phyloP scores from a whole-genome alignment of 2,797 vertebrate species.

The Fistularia commersonii region DNA sequence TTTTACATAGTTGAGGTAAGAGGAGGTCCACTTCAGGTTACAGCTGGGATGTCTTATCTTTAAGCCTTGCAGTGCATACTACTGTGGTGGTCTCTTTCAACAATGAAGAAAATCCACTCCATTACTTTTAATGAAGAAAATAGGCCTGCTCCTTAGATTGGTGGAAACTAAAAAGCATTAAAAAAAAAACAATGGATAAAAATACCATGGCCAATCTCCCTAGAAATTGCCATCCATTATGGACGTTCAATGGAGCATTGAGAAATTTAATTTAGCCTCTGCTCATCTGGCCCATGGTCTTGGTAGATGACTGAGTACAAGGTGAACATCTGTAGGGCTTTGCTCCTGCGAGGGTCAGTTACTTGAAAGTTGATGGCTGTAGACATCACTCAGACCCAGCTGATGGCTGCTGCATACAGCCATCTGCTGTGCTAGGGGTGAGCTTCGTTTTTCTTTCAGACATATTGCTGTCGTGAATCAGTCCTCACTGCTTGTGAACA shows the following conservation, averaged over 20 bases:
- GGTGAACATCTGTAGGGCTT: conserved; percentile 65
- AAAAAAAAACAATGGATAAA: neutral
- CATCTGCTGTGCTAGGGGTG: conserved; percentile 75
- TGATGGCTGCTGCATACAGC: conserved; percentile 56
- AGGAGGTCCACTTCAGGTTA: conserved; percentile 50
- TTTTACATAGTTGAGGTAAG: conserved; percentile 32
- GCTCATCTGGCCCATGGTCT: conserved; percentile 53
- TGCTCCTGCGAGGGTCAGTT: conserved; percentile 45
- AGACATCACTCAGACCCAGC: conserved; percentile 65
- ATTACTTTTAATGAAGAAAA: conserved; percentile 2
- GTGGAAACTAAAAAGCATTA: neutral
- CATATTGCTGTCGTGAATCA: conserved; percentile 69
- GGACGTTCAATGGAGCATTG: conserved; percentile 50
- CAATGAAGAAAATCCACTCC: neutral
- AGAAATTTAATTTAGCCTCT: conserved; percentile 55
- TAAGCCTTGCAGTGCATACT: conserved; percentile 12
- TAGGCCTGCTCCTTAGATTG: neutral
- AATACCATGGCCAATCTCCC: conserved; percentile 8
- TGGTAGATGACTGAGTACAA: conserved; percentile 48
- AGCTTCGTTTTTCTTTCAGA: conserved; percentile 60
- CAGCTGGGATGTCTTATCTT: conserved; percentile 48
- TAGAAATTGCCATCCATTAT: conserved; percentile 31
- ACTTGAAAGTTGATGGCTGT: conserved; percentile 46
- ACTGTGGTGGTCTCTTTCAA: neutral
- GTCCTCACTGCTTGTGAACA: conserved; percentile 35